phyloP scores from a whole-genome alignment of 2,888 invertebrate genomes.

The Tetranychus piercei region DNA sequence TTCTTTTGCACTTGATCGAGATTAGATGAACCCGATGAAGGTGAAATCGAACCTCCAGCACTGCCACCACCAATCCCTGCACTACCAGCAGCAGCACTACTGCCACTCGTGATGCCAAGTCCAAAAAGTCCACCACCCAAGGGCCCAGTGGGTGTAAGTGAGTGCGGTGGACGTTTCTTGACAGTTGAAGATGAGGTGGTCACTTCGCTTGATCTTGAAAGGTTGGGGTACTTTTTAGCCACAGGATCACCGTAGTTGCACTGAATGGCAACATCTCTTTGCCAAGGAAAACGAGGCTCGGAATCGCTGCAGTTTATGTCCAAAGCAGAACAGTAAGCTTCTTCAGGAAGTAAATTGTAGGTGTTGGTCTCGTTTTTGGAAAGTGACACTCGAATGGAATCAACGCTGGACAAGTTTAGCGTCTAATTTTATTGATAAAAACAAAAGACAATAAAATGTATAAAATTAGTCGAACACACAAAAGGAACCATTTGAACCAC shows the following conservation, averaged over 20 bases:
- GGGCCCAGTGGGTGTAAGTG: not conserved
- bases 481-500: not conserved
- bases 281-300: slow-evolving; percentile 28
- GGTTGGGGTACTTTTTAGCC: not conserved
- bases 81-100: too few relatives aligned
- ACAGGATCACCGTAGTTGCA: slow-evolving; percentile 23
- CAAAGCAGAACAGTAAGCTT: slow-evolving; percentile 28
- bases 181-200: not conserved
- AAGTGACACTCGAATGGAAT: slow-evolving; percentile 15
- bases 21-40: not conserved
- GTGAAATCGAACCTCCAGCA: not conserved
- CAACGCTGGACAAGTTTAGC: slow-evolving; percentile 16
- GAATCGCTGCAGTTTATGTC: slow-evolving; percentile 27
- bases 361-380: slow-evolving; percentile 22
- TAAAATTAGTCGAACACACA: not conserved
- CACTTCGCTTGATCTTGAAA: not conserved
- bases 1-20: slow-evolving; percentile 9
- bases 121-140: not conserved
- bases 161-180: not conserved
- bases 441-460: not conserved
- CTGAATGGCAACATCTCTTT: slow-evolving; percentile 28
- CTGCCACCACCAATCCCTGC: not conserved
- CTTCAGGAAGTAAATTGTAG: slow-evolving; percentile 25
- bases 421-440: not conserved
- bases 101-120: not conserved